These are phyloP conservation scores for Gallinago paraguaiae DNA, from an alignment of 2,113 vertebrate genomes.

Conservation along the genomic window DNA sequence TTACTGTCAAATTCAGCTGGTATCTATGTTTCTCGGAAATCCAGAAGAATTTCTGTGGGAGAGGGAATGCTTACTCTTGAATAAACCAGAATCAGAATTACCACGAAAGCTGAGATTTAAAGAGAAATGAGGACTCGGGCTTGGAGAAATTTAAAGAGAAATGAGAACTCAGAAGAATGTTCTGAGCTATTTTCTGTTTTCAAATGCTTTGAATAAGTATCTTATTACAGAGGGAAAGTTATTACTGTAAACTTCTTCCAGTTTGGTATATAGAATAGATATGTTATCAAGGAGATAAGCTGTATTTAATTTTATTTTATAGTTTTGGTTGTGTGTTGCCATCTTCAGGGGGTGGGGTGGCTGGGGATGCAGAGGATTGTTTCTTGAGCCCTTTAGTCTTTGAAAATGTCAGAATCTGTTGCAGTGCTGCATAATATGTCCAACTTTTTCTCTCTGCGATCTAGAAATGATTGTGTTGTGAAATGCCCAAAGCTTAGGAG, in stretches of 20 bases:
- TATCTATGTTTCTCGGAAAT: conserved; percentile 30
- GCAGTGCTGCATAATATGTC: neutral
- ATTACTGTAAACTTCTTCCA: neutral
- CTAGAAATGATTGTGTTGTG: neutral
- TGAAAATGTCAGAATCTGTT: neutral
- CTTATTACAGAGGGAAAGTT: neutral
- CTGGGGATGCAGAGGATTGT: neutral
- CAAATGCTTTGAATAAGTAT: neutral
- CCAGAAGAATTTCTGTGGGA: conserved; percentile 35
- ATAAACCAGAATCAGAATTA: conserved; percentile 33
- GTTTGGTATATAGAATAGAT: neutral
- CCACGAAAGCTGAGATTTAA: neutral
- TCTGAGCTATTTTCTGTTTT: conserved; percentile 30
- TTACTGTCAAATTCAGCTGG: conserved; percentile 9
- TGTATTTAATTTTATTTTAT: conserved; percentile 25
- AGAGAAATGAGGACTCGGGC: neutral
- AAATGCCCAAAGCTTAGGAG: neutral
- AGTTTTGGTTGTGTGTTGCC: neutral
- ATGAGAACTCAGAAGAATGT: neutral
- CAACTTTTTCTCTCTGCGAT: neutral
- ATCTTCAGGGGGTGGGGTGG: neutral
- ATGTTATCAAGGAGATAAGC: neutral
- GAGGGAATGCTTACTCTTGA: conserved; percentile 26
- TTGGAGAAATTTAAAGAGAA: neutral
- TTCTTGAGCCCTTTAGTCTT: neutral